These are phyloP conservation scores for Stenurella melanura DNA, from an alignment of 2,888 invertebrate genomes.

Conservation along the genomic window DNA sequence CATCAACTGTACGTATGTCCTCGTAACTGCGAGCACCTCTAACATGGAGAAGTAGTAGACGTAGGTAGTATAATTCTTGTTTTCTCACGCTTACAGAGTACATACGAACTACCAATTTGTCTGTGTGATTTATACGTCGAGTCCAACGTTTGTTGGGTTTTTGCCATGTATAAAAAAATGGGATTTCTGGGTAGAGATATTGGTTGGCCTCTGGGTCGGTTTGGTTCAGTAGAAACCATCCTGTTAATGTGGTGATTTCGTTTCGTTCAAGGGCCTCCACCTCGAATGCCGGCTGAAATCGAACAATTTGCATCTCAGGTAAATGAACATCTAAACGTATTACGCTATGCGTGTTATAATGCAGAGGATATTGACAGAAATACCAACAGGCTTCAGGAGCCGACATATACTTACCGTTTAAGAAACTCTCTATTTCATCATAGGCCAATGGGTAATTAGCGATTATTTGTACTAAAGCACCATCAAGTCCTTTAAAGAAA, in stretches of 20 bases:
- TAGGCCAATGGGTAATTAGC: background rate
- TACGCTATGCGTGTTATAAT: background rate
- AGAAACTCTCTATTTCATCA: background rate
- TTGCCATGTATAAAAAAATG: constrained; percentile 14
- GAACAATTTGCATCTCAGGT: background rate
- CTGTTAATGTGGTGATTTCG: constrained; percentile 2
- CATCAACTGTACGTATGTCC: background rate
- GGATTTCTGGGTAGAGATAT: constrained; percentile 5
- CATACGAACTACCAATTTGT: constrained; percentile 10
- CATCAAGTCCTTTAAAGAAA: constrained; percentile 14
- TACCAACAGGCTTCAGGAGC: constrained; percentile 18
- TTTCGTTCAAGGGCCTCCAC: background rate
- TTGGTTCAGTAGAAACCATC: constrained; percentile 17
- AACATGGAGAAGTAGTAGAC: constrained; percentile 15
- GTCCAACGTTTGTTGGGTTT: background rate
- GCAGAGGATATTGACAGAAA: background rate
- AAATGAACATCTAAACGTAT: constrained; percentile 5
- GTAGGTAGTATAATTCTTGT: constrained; percentile 16
- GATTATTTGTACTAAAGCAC: background rate
- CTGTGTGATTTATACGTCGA: background rate
- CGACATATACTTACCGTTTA: background rate
- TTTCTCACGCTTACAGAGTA: constrained; percentile 6
- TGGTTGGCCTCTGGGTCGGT: background rate
- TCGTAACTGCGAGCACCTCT: background rate
- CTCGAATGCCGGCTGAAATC: background rate